Base-by-base conservation (phyloP, 2,113 vertebrate species). In the Verasper variegatus region DNA sequence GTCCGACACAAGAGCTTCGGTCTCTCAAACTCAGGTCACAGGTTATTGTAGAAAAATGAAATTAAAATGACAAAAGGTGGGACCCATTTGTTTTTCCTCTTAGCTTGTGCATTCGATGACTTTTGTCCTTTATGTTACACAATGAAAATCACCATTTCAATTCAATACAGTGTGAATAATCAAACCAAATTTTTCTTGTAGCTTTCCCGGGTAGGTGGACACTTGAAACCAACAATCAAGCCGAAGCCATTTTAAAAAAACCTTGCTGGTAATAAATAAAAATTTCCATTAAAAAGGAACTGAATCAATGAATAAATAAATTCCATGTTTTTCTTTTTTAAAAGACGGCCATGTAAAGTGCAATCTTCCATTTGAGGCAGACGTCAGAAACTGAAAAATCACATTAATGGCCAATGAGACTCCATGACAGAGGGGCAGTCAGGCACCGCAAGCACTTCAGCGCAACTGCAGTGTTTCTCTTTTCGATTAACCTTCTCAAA, bases 221-320 rank as follows among this genome's bases (percentile, higher is more conserved):
- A 78, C 74, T 70, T 51, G 68, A 77, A 83, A 76, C 72, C 62
- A 71, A 85, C 42, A 37, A 79, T 82, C 65, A 79, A 87, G 82
- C 65, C 74, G 78, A 84, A 81, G 72, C 57, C 68, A 59, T 75
- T 74, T 74, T 74, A 68, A 88, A 91, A 80, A 88, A 90, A 58
- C 57, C 59, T 83, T 54, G 73, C 71, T 42, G 37, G 57, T n/a
- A 84, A 91, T 91, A 91, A 92, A 91, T 91, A 91, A 88, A 51
- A 88, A 80, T 68, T 73, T 71, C 72, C 59, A 51, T 86, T 89
- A 85, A 92, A 89, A 90, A 92, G 63, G 77, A 89, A 88, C 71
- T 80, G 42, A 92, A 85, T 80, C 40, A 40, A 68, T 78, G 55
- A 87, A 92, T 93, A 90, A 92, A 92, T 93, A 91, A 92, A 85